Base-by-base conservation (phyloP, 2,113 vertebrate genomes). In the Fregata magnificens region DNA sequence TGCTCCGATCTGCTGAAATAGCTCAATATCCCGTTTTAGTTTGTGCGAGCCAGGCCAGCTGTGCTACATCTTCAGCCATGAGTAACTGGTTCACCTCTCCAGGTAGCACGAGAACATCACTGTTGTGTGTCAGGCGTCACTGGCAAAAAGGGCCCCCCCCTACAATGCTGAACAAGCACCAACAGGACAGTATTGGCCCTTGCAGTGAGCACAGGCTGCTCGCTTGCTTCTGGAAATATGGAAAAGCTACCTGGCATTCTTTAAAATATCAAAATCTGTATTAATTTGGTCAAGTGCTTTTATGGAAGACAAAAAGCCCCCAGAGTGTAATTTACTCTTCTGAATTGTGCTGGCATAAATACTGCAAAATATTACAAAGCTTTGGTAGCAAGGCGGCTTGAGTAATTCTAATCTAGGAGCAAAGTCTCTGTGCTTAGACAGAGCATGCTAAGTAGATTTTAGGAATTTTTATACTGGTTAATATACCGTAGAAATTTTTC, bases 141-240 rank as follows among this genome's bases (percentile, higher is more conserved):
- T 70, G 80, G 50, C 45, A 66, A 58, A 70, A 74, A 66, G 34
- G 31, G 26, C 7, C 20, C 7, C 42, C 17, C 26, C 17, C 28
- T 53, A 1, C 0, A 10, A 49, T 8, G 17, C n/a, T 50, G 1
- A 76, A 11, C 9, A 20, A 13, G 31, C 69, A 36, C 50, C 67
- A n/a, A 3, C 36, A 29, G 42, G 36, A 34, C 65, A 82, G n/a
- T 5, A 12, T 2, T 18, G 19, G 32, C 69, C 52, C n/a, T 4
- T 26, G 58, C n/a, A n/a, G n/a, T 7, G 32, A 70, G 50, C 15
- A 32, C 40, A 29, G 81, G 45, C 42, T 47, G 29, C 44, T 62
- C 1, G 1, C 55, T 65, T n/a, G 10, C 71, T 70, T 50, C 61
- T 80, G 72, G 34, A 42, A 71, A 65, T 22, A 22, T 0, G 6